A percentile compares a stretch with the other conserved stretches of the same genome.
These are phyloP conservation scores for Danionella cerebrum DNA, from an alignment of 2,113 vertebrate species.

Conservation along the genomic window DNA sequence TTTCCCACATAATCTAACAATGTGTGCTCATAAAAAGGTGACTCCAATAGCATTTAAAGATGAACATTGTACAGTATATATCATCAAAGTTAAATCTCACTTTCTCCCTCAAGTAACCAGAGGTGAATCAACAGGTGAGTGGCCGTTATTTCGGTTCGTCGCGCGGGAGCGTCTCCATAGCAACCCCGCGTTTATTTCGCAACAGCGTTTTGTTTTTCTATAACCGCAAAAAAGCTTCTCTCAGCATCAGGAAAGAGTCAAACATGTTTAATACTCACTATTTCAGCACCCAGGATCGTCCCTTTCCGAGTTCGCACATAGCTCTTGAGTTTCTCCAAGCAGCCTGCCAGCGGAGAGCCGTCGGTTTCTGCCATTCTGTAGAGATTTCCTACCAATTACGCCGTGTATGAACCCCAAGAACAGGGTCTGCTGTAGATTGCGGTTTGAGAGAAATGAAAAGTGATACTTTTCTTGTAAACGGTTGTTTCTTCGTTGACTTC, in stretches of 20 bases:
- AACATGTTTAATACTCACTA: constrained; percentile 51
- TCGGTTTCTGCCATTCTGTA: constrained; percentile 55
- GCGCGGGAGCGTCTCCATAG: background rate
- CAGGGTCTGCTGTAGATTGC: too few species aligned
- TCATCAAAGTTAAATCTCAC: background rate
- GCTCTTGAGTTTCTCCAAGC: constrained; percentile 49
- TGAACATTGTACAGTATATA: background rate
- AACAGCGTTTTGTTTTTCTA: background rate
- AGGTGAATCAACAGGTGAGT: background rate
- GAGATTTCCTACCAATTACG: background rate
- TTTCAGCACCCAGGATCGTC: constrained; percentile 54
- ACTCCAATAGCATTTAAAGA: too few species aligned
- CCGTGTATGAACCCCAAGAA: too few species aligned
- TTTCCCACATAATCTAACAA: too few species aligned
- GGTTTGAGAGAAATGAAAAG: too few species aligned
- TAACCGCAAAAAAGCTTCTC: background rate
- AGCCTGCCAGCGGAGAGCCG: background rate
- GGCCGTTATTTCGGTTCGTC: background rate
- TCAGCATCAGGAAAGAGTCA: too few species aligned
- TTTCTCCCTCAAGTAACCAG: background rate
- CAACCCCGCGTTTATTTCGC: background rate
- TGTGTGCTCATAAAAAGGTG: too few species aligned
- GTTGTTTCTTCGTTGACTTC: too few species aligned
- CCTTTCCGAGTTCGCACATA: constrained; percentile 63
- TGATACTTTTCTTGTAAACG: too few species aligned